Percentiles rank a stretch among this genome's conserved stretches.
These are phyloP conservation scores for Zenarchopterus dispar DNA, from an alignment of 2,797 vertebrate genomes.

Conservation along the genomic window DNA sequence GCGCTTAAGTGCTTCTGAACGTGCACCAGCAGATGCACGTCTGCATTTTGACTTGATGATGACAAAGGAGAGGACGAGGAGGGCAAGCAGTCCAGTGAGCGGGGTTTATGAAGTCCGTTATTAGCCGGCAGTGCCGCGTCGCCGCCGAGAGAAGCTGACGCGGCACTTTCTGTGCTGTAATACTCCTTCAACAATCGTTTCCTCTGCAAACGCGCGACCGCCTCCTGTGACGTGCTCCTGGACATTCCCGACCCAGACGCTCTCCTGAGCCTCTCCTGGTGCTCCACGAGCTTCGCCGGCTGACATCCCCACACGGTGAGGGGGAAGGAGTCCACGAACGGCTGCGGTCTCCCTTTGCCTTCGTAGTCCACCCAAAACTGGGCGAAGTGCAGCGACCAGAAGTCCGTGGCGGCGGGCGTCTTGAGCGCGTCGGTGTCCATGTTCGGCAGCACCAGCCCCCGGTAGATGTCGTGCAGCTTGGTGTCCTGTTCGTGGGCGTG, in stretches of 20 bases:
- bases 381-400: slow-evolving; percentile 94
- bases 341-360: slow-evolving; percentile 91
- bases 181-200: slow-evolving; percentile 94
- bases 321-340: slow-evolving; percentile 95
- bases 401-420: slow-evolving; percentile 89
- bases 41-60: slow-evolving; percentile 79
- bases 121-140: slow-evolving; percentile 47
- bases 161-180: slow-evolving; percentile 84
- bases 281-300: slow-evolving; percentile 85
- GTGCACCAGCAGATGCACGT: slow-evolving; percentile 90
- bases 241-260: slow-evolving; percentile 71
- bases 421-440: slow-evolving; percentile 81
- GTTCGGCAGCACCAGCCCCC: slow-evolving; percentile 15
- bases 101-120: slow-evolving; percentile 83
- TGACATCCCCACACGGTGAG: slow-evolving; percentile 95
- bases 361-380: slow-evolving; percentile 99
- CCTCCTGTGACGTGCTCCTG: slow-evolving; percentile 88
- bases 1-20: slow-evolving; percentile 91
- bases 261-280: slow-evolving; percentile 80
- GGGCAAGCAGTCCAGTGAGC: slow-evolving; percentile 76
- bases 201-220: slow-evolving; percentile 86
- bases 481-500: slow-evolving; percentile 39
- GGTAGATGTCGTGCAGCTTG: slow-evolving; percentile 20
- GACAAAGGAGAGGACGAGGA: slow-evolving; percentile 61
- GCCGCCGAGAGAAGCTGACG: slow-evolving; percentile 45